These are phyloP conservation scores for Catajapyx aquilonaris DNA, from an alignment of 1,140 invertebrate genomes.

Conservation along the genomic window DNA sequence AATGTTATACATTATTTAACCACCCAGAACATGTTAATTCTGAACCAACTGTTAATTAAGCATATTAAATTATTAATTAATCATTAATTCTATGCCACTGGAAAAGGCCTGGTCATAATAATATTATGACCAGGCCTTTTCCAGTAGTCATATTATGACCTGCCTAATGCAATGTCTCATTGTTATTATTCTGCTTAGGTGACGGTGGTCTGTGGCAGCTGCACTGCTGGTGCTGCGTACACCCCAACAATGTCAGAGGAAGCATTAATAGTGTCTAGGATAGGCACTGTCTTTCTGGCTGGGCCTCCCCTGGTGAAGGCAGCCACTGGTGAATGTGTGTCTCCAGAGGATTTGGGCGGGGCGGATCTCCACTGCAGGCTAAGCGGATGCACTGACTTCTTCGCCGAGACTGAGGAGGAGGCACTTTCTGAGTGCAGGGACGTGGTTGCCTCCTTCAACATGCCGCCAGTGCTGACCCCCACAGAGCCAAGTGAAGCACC, in stretches of 20 bases:
- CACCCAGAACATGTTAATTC: too few species aligned
- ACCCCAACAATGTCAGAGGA: slow-evolving; percentile 49
- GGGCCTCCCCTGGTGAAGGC: slow-evolving; percentile 44
- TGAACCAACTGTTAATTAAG: too few species aligned
- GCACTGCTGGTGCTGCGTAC: slow-evolving; percentile 44
- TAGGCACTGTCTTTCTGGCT: slow-evolving; percentile 42
- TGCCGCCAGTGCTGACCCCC: slow-evolving; percentile 3
- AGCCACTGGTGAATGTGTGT: slow-evolving; percentile 39
- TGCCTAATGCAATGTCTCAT: too few species aligned
- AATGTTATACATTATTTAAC: too few species aligned
- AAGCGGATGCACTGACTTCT: slow-evolving; percentile 27
- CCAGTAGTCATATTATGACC: too few species aligned
- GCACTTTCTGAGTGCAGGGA: slow-evolving; percentile 21
- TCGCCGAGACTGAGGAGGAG: slow-evolving; percentile 22
- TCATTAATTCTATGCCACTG: slow-evolving; percentile 1
- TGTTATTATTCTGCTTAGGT: too few species aligned
- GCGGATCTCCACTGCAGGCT: slow-evolving; percentile 14
- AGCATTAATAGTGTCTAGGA: slow-evolving; percentile 35
- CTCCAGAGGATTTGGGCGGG: slow-evolving; percentile 35
- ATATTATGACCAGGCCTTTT: too few species aligned
- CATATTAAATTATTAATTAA: too few species aligned
- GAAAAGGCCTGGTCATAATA: too few species aligned
- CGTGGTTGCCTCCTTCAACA: slow-evolving; percentile 20
- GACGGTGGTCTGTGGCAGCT: slow-evolving; percentile 28
- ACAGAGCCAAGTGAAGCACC: background rate